These are phyloP conservation scores for Diaprepes abbreviatus DNA, from an alignment of 2,888 invertebrate genomes.

Conservation along the genomic window DNA sequence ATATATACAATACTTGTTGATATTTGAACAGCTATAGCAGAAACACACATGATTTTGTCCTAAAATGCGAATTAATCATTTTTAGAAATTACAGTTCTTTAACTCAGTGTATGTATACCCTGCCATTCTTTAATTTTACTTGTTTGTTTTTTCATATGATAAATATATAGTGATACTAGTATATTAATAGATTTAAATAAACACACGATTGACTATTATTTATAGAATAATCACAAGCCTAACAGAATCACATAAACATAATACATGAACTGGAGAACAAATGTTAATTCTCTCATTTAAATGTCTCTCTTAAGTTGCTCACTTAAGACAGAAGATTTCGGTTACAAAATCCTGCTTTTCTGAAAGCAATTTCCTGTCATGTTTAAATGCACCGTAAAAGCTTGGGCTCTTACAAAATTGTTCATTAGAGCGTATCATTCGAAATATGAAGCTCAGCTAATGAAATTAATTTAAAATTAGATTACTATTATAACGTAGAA, in stretches of 20 bases:
- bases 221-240: background rate
- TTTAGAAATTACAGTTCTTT: too few relatives aligned
- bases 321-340: conserved; percentile 39
- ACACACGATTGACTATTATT: background rate
- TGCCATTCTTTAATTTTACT: too few relatives aligned
- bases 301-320: conserved; percentile 16
- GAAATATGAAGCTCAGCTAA: conserved; percentile 30
- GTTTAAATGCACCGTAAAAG: conserved; percentile 43
- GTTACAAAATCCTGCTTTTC: conserved; percentile 39
- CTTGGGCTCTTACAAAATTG: conserved; percentile 23
- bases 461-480: conserved; percentile 35
- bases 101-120: too few relatives aligned
- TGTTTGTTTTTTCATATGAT: too few relatives aligned
- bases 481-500: too few relatives aligned
- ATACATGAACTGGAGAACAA: conserved; percentile 13
- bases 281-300: conserved; percentile 16
- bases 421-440: conserved; percentile 33
- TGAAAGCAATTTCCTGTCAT: conserved; percentile 44
- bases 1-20: too few relatives aligned
- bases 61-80: too few relatives aligned
- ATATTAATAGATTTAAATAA: too few relatives aligned
- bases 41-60: too few relatives aligned
- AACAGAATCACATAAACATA: background rate
- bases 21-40: too few relatives aligned
- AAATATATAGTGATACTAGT: too few relatives aligned